These are phyloP conservation scores for Oceanites oceanicus DNA, from an alignment of 2,113 vertebrate genomes.

Conservation along the genomic window DNA sequence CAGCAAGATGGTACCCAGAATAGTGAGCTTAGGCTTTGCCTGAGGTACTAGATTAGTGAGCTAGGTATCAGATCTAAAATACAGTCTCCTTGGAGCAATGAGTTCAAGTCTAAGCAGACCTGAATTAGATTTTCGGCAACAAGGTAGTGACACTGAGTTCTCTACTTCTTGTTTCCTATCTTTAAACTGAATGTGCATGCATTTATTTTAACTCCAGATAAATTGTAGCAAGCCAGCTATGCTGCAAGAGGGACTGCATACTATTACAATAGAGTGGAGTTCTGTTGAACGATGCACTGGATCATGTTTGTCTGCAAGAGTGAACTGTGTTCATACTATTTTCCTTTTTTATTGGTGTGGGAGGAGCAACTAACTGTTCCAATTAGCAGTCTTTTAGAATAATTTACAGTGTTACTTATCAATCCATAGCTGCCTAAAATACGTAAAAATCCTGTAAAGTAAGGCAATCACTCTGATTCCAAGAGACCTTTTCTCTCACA, in stretches of 20 bases:
- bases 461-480: not conserved
- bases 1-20: conserved; percentile 51
- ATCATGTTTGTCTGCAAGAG: not conserved
- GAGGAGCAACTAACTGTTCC: conserved; percentile 14
- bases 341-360: conserved; percentile 1
- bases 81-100: conserved; percentile 26
- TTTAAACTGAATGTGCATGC: not conserved
- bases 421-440: not conserved
- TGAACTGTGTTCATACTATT: not conserved
- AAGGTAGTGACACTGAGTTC: not conserved
- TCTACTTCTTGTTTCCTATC: not conserved
- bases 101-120: conserved; percentile 13
- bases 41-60: conserved; percentile 49
- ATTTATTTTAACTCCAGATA: conserved; percentile 1
- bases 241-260: not conserved
- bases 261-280: not conserved
- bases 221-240: not conserved
- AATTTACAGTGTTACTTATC: not conserved
- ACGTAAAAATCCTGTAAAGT: not conserved
- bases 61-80: conserved; percentile 30
- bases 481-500: not conserved
- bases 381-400: not conserved
- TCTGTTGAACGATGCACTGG: not conserved
- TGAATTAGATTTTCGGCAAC: not conserved
- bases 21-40: conserved; percentile 54